Base-by-base conservation (phyloP, 64 coral and sea anemone genomes). In the Anthopleura sola region DNA sequence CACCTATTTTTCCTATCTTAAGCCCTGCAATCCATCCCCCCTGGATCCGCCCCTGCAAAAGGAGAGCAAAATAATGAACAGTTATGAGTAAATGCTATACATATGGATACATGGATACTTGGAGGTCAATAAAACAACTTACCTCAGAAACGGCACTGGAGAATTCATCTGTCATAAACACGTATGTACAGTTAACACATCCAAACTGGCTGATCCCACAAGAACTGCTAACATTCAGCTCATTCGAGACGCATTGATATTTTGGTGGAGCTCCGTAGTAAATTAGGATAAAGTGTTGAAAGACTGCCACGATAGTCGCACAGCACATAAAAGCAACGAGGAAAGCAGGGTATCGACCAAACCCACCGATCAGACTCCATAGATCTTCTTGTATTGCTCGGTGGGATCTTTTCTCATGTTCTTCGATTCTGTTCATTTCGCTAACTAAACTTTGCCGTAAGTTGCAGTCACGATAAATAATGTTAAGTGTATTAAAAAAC, bases 121-220 rank as follows among this genome's bases (percentile, higher is more conserved):
- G n/a, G n/a, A n/a, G n/a, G n/a, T n/a, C n/a, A n/a, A n/a, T n/a
- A n/a, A n/a, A n/a, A 32, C 11, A 71, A 16, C 44, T 48, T n/a
- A 79, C 76, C 24, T 79, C 82, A 1, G 82, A 83, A 21, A 83
- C 82, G 58, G 51, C 82, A 55, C 82, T 83, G 9, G 82, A 56
- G 47, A 83, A 83, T 51, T 56, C 82, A 31, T 38, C 37, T 0
- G 24, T 37, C 36, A n/a, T 46, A 31, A 83, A 60, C 32, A 81
- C 82, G n/a, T 83, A 83, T 4, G 82, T 83, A 49, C 82, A 83
- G 47, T 83, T 83, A 6, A 15, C 19, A 83, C 82, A 83, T 32
- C 82, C 82, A 60, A 50, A 83, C 50, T 83, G 36, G 28, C 58
- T 83, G 82, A 83, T 83, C 6, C 49, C 5, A 19, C 76, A 79